phyloP scores from a whole-genome alignment of 2,888 invertebrate genomes.

The Rhaphigaster nebulosa region DNA sequence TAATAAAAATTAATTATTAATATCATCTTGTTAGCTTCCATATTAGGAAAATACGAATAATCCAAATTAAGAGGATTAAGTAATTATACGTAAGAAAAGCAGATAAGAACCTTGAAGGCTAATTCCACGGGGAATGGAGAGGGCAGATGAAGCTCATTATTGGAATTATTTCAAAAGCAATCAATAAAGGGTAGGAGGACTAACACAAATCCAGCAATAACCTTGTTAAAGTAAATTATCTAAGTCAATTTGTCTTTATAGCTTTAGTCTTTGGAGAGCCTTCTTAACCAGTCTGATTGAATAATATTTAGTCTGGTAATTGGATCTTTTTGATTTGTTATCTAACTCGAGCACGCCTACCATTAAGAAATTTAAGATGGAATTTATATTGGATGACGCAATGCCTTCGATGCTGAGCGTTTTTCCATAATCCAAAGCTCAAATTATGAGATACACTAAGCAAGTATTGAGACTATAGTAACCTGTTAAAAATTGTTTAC shows the following conservation, averaged over 20 bases:
- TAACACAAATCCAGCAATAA: not conserved
- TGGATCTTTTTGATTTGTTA: conserved; percentile 20
- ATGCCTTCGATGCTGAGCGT: not conserved
- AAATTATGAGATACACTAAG: not conserved
- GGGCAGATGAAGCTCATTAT: conserved; percentile 31
- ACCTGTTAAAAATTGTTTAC: too few species aligned
- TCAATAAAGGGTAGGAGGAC: not conserved
- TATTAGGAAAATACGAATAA: not conserved
- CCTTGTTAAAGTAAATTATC: conserved; percentile 7
- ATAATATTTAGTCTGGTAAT: conserved; percentile 31
- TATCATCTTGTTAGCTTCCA: not conserved
- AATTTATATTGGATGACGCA: not conserved
- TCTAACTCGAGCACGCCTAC: not conserved
- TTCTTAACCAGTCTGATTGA: not conserved
- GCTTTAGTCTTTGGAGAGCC: not conserved
- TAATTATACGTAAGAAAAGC: not conserved
- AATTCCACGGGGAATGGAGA: not conserved
- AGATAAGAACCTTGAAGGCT: not conserved
- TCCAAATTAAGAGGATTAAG: not conserved
- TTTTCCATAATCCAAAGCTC: not conserved
- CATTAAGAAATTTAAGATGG: not conserved
- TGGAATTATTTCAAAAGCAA: not conserved
- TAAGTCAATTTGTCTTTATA: conserved; percentile 36
- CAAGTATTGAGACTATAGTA: too few species aligned
- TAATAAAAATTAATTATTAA: not conserved